phyloP scores from a whole-genome alignment of 1,140 invertebrate species.

The Plectrocnemia conspersa region DNA sequence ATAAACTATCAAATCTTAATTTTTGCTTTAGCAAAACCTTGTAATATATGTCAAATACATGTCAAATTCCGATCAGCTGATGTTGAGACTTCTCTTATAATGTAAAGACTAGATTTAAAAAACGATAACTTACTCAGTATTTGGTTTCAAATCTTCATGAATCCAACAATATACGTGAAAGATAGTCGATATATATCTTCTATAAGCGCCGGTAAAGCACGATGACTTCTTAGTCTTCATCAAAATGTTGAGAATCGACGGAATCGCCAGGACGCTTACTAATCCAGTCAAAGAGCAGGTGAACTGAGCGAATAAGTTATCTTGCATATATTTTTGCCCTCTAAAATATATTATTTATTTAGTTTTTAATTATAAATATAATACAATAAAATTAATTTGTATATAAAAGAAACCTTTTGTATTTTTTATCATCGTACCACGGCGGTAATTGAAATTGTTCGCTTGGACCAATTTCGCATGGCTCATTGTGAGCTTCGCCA shows the following conservation, averaged over 20 bases:
- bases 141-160: constrained; percentile 54
- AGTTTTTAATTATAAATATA: background rate
- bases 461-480: constrained; percentile 33
- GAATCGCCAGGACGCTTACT: constrained; percentile 57
- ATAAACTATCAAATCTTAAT: no score
- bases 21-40: no score
- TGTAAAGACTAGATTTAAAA: no score
- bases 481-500: constrained; percentile 18
- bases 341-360: constrained; percentile 42
- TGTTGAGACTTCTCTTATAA: no score
- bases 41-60: no score
- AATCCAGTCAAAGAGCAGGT: constrained; percentile 60
- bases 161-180: constrained; percentile 73
- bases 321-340: constrained; percentile 60
- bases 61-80: no score
- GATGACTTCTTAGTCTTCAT: constrained; percentile 62
- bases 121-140: constrained; percentile 49
- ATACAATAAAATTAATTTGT: background rate
- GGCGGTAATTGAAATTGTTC: constrained; percentile 45
- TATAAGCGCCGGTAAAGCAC: constrained; percentile 61
- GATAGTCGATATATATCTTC: constrained; percentile 69
- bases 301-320: constrained; percentile 57
- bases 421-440: constrained; percentile 56
- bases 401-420: constrained; percentile 42
- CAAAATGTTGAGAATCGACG: constrained; percentile 59